These are phyloP conservation scores for Spialia ferax DNA, from an alignment of 2,888 invertebrate genomes.

Conservation along the genomic window DNA sequence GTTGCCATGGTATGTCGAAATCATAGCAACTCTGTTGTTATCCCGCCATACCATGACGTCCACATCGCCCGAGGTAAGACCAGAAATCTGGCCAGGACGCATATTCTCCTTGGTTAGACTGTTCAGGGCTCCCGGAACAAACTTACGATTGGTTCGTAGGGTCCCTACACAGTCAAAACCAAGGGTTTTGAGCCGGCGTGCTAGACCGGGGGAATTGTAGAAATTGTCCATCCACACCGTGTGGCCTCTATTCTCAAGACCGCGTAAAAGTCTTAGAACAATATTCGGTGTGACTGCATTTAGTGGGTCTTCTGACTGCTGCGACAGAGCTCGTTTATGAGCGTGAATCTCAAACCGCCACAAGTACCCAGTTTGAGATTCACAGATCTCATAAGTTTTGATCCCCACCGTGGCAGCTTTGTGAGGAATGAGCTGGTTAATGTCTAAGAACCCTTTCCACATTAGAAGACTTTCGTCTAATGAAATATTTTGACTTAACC, in stretches of 20 bases:
- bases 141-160: neutral
- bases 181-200: neutral
- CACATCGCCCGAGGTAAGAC: too few relatives aligned
- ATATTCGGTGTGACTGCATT: neutral
- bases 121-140: too few relatives aligned
- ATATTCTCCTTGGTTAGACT: neutral
- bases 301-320: neutral
- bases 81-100: neutral
- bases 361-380: too few relatives aligned
- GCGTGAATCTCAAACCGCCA: conserved; percentile 8
- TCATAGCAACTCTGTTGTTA: neutral
- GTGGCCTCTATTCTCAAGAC: too few relatives aligned
- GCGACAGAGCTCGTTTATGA: neutral
- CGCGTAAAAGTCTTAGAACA: too few relatives aligned
- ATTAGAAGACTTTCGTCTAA: conserved; percentile 26
- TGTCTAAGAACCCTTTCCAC: conserved; percentile 37
- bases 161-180: neutral
- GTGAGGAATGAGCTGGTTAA: too few relatives aligned
- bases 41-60: too few relatives aligned
- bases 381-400: too few relatives aligned
- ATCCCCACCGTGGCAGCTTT: too few relatives aligned
- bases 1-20: conserved; percentile 5
- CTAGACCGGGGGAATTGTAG: neutral
- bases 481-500: conserved; percentile 23
- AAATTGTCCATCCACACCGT: too few relatives aligned